Evolutionary conservation across 1,140 invertebrate genomes (phyloP), one percentile per base, ranked within the genome.

Genomic region (Druon quercuslanigerum): DNA sequence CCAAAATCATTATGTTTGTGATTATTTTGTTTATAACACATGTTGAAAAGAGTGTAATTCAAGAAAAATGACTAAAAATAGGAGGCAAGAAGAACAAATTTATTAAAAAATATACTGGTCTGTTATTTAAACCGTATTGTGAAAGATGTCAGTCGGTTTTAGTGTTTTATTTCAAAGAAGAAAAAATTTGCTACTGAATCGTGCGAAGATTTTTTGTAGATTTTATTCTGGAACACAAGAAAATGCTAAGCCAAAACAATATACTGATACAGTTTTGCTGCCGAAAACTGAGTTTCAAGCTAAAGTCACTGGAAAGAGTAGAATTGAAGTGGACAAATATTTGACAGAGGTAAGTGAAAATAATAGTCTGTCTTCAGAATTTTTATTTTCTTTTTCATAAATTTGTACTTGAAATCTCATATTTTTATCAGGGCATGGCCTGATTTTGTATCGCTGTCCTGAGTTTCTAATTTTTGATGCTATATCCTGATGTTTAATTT

Each of bases 231-330:
- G 76, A 74, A 78, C 79, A 12, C 78, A 79, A 46, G 82, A 84
- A 80, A 84, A 82, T 71, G 50, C 75, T 14, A 77, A 46, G 3
- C 78, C 71, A 16, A 85, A 91, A 77, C 88, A 88, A 77, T 93
- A 90, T 80, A 86, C 87, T 1, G 85, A 92, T 20, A 94, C 94
- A n/a, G 82, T 96, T 11, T 91, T 95, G 76, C 88, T 96, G 14
- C 95, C 95, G 51, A 92, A 93, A 87, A 96, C 95, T 14, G 90
- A 92, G 75, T 96, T 96, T 90, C 94, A 93, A 40, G 85, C 92
- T n/a, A 91, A 92, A 80, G 81, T 96, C 33, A 92, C 91, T 79
- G 88, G 89, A 11, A 89, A 92, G 19, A 93, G 94, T 84, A 89
- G 93, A 75, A 76, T 92, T 17, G 91, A 93, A 78, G 90, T 93